These are phyloP conservation scores for Drosophila buzzatii DNA, from an alignment of 2,888 invertebrate genomes.

Conservation along the genomic window DNA sequence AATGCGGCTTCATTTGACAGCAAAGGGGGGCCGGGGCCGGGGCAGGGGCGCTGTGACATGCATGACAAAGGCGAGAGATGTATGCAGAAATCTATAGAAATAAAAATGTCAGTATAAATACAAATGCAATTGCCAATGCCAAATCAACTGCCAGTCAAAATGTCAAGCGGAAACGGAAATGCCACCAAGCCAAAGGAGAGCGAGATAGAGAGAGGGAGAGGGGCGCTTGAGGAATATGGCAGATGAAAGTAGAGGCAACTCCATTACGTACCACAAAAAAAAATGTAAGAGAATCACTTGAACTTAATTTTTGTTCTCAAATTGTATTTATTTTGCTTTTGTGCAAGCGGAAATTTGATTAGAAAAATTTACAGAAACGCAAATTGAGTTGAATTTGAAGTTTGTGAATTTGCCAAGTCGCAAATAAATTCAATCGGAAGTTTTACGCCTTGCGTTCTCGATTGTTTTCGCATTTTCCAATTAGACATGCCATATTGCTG, in stretches of 20 bases:
- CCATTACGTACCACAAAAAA: neutral
- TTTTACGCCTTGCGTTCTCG: neutral
- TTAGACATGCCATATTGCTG: neutral
- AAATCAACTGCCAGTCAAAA: slow-evolving; percentile 76
- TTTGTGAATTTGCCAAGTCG: slow-evolving; percentile 5
- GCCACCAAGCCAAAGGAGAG: slow-evolving; percentile 4
- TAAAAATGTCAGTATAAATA: slow-evolving; percentile 75
- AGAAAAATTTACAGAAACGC: slow-evolving; percentile 3
- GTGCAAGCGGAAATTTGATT: slow-evolving; percentile 11
- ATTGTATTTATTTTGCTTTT: slow-evolving; percentile 10
- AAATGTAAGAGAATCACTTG: slow-evolving; percentile 4
- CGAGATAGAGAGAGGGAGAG: neutral
- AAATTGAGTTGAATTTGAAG: slow-evolving; percentile 15
- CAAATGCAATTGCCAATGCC: slow-evolving; percentile 72
- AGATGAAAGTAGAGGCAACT: neutral
- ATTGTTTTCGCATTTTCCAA: neutral
- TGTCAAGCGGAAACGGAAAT: slow-evolving; percentile 49
- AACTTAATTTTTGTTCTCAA: slow-evolving; percentile 14
- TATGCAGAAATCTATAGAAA: slow-evolving; percentile 74
- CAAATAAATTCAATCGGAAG: neutral
- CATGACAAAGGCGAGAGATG: slow-evolving; percentile 62
- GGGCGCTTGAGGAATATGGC: too few relatives aligned
- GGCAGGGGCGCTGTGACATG: slow-evolving; percentile 41
- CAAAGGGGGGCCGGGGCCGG: slow-evolving; percentile 1
- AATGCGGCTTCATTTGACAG: slow-evolving; percentile 76